A percentile compares a stretch with the other conserved stretches of the same genome.
Conservation (phyloP, 2,113 vertebrate genomes). For the Eretmochelys imbricata region DNA sequence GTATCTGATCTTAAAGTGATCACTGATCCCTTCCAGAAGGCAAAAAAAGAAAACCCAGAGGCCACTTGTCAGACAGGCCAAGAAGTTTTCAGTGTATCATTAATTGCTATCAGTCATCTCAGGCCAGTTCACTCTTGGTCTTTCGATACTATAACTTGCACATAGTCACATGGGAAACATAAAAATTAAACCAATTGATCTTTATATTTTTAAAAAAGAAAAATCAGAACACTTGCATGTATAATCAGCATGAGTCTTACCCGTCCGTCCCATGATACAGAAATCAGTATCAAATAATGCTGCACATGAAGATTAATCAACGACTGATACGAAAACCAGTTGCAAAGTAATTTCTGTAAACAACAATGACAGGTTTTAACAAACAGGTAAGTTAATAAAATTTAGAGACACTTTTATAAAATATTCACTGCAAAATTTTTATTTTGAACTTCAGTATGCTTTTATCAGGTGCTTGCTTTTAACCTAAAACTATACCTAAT, state of each 20-base stretch:
- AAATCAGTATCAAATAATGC: slow-evolving; percentile 66
- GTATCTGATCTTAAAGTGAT: background rate
- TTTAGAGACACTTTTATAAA: background rate
- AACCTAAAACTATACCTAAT: background rate
- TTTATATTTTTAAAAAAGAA: slow-evolving; percentile 37
- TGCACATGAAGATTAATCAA: slow-evolving; percentile 43
- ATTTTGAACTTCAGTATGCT: background rate
- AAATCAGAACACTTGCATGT: slow-evolving; percentile 43
- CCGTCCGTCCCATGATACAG: slow-evolving; percentile 64
- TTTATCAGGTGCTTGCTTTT: background rate
- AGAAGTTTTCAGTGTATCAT: background rate
- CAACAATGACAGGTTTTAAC: background rate
- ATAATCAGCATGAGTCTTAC: slow-evolving; percentile 58
- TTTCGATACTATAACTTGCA: slow-evolving; percentile 2
- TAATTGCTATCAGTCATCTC: background rate
- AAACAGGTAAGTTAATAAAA: background rate
- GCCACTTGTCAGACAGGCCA: background rate
- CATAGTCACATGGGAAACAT: background rate
- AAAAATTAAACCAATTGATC: background rate
- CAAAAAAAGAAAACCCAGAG: background rate
- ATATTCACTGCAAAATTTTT: background rate
- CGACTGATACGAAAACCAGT: slow-evolving; percentile 15
- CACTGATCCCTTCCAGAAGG: fast-evolving
- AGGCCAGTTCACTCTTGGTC: background rate
- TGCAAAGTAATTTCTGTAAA: slow-evolving; percentile 61